Percentiles rank a stretch among this genome's conserved stretches.
phyloP scores from a whole-genome alignment of 2,797 vertebrate genomes.

The Oceanodroma leucorhoa region DNA sequence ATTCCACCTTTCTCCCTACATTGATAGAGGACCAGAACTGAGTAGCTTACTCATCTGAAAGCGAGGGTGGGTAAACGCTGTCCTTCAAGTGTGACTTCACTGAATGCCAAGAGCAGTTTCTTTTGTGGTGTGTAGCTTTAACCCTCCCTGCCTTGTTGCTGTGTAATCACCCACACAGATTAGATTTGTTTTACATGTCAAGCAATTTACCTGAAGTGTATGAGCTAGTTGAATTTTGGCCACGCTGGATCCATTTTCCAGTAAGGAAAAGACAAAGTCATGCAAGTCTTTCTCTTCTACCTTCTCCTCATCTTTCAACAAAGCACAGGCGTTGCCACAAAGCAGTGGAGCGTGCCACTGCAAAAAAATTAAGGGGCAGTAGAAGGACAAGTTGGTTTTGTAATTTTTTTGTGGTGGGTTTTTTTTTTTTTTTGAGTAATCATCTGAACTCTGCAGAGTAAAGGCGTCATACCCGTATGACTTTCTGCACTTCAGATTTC shows the following conservation, averaged over 20 bases:
- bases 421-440: background rate
- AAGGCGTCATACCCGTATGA: rapidly evolving
- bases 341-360: background rate
- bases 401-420: background rate
- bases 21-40: background rate
- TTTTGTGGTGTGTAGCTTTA: background rate
- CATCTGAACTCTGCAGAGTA: background rate
- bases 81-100: background rate
- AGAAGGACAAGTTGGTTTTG: background rate
- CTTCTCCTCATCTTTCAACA: background rate
- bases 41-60: background rate
- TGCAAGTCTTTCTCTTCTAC: background rate
- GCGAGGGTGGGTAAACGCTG: background rate
- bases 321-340: background rate
- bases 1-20: background rate
- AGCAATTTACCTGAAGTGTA: background rate
- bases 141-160: background rate
- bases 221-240: background rate
- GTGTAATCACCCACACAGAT: background rate
- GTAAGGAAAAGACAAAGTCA: background rate
- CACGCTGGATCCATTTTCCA: background rate
- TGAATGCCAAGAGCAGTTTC: background rate
- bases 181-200: background rate
- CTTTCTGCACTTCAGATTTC: background rate
- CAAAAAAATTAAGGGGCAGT: background rate